Base-by-base conservation (phyloP, 2,113 vertebrate genomes). In the Probosciger aterrimus region DNA sequence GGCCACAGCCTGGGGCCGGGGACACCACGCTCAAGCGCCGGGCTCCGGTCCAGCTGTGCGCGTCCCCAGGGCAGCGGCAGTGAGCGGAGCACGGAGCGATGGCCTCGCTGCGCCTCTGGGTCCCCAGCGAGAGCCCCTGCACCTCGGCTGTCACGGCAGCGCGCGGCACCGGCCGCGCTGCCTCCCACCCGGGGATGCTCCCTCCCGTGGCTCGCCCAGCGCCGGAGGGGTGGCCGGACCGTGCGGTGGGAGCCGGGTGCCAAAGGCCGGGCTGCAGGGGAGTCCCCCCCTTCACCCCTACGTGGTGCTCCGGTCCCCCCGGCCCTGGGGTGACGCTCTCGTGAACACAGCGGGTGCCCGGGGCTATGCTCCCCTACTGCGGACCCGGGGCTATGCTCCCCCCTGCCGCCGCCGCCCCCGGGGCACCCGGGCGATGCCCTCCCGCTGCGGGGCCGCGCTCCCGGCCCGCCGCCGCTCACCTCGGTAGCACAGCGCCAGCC, bases 401-500 rank as follows among this genome's bases (percentile, higher is more conserved):
- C 31, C 33, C 60, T 43, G 18, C 53, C 31, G 53, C 53, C 59
- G 8, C 46, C 71, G 81, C 73, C 90, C 86, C 77, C 55, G 49
- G 60, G 39, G 23, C 63, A 47, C 33, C 41, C 31, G 33, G 55
- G 55, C 31, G 31, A 18, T 55, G 70, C 44, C 62, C 60, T 78
- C 79, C 86, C 85, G 46, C 46, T 64, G 63, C 77, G 46, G 31
- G 57, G 27, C 69, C n/a, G 69, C 50, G 39, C 50, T 35, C 50
- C 73, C 43, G 41, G 60, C 52, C 83, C 74, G 59, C 67, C 68
- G 78, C 93, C 64, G 82, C 93, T 95, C 93, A 82, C 86, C 90
- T 95, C 93, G 78, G 78, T 92, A 92, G 65, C 93, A 86, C 73
- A 99, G 96, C 39, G 98, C 98, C 83, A 99, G 96, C 98, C 99